Percentiles rank a stretch among this genome's conserved stretches.
Conservation (phyloP, 2,113 vertebrate species). For the Saccopteryx leptura region DNA sequence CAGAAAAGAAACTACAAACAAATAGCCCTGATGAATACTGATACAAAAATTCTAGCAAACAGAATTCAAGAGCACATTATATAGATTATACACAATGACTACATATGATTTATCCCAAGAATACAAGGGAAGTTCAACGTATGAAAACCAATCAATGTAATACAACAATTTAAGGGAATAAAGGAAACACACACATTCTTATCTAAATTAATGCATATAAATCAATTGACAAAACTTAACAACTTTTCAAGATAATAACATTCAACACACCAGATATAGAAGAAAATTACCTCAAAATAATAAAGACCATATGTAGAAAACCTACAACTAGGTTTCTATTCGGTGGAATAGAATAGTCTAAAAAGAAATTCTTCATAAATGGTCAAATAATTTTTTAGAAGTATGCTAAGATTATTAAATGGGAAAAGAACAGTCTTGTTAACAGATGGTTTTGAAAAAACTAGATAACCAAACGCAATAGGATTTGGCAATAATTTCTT, state of each 20-base stretch:
- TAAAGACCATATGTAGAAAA: too few species aligned
- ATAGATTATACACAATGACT: too few species aligned
- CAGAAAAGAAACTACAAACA: too few species aligned
- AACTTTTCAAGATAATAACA: background rate
- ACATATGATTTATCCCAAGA: too few species aligned
- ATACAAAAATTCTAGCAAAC: too few species aligned
- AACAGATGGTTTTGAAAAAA: background rate
- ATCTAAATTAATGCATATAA: background rate
- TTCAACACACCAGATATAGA: background rate
- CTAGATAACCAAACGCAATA: background rate
- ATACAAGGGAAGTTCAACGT: too few species aligned
- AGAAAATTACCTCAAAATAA: background rate
- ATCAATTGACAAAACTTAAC: background rate
- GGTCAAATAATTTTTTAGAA: slow-evolving; percentile 4
- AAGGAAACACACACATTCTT: background rate
- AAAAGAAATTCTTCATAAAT: too few species aligned
- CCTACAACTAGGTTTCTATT: too few species aligned
- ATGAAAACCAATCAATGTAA: too few species aligned
- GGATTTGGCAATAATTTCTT: background rate
- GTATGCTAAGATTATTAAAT: background rate
- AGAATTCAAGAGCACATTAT: too few species aligned
- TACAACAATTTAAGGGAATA: background rate
- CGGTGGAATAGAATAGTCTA: too few species aligned
- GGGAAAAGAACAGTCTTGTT: background rate
- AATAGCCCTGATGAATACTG: too few species aligned